phyloP scores from a whole-genome alignment of 2,888 invertebrate genomes.

The Drosophila neoperkinsi region DNA sequence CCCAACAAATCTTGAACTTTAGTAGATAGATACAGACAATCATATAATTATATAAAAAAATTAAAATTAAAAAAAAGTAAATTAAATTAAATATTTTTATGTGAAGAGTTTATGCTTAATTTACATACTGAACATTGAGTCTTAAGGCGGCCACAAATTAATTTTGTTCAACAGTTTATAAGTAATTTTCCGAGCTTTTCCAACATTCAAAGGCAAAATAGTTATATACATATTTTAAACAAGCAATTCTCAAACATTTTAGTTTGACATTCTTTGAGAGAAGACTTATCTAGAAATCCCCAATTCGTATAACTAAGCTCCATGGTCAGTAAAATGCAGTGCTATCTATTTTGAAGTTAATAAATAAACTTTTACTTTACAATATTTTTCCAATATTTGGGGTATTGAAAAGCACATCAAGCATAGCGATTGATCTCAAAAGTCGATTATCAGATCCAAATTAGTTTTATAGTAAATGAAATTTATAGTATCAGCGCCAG shows the following conservation, averaged over 20 bases:
- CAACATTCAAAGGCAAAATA: background rate
- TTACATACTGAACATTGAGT: background rate
- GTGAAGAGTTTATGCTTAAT: background rate
- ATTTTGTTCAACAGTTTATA: too few species aligned
- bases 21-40: background rate
- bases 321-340: too few species aligned
- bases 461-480: background rate
- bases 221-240: too few species aligned
- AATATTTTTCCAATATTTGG: too few species aligned
- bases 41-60: background rate
- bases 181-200: too few species aligned
- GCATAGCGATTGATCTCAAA: background rate
- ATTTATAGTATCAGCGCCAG: background rate
- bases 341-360: background rate
- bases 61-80: background rate
- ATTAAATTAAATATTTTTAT: background rate
- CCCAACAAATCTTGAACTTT: conserved; percentile 13
- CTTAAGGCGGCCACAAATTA: too few species aligned
- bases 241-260: too few species aligned
- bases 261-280: too few species aligned
- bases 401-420: too few species aligned
- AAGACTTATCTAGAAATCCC: too few species aligned
- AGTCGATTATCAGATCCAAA: background rate
- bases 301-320: too few species aligned
- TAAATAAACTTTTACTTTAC: background rate